Evolutionary conservation across 2,113 vertebrate species (phyloP).

Genomic region (Lathamus discolor): DNA sequence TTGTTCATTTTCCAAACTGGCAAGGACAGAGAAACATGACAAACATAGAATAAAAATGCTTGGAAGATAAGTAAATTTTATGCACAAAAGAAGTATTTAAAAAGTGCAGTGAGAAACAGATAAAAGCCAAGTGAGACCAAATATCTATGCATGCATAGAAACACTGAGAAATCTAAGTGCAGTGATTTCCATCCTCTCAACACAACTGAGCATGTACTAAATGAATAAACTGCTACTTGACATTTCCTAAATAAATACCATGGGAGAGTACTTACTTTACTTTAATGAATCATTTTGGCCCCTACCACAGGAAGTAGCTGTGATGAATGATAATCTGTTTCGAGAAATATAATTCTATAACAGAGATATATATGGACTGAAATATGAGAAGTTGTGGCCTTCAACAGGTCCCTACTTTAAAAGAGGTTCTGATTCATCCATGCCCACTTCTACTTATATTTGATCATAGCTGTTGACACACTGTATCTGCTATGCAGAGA

Average conservation of each 20-base stretch:
- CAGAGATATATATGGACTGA: constrained; percentile 14
- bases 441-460: constrained; percentile 56
- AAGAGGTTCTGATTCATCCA: constrained; percentile 52
- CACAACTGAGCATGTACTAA: neutral
- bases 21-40: neutral
- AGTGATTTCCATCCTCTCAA: constrained; percentile 29
- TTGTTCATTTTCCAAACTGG: neutral
- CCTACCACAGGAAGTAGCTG: constrained; percentile 30
- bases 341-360: neutral
- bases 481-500: constrained; percentile 29
- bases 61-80: neutral
- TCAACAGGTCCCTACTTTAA: neutral
- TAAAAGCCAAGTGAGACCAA: constrained; percentile 29
- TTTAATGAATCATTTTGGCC: constrained; percentile 59
- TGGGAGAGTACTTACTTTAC: constrained; percentile 46
- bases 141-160: neutral
- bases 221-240: constrained; percentile 59
- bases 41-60: neutral
- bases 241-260: constrained; percentile 61
- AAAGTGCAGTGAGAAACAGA: constrained; percentile 1
- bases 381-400: constrained; percentile 32
- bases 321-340: constrained; percentile 42
- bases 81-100: neutral
- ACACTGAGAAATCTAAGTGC: constrained; percentile 35
- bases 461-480: constrained; percentile 54